Conservation (phyloP, 2,113 vertebrate genomes). For the Suncus etruscus region DNA sequence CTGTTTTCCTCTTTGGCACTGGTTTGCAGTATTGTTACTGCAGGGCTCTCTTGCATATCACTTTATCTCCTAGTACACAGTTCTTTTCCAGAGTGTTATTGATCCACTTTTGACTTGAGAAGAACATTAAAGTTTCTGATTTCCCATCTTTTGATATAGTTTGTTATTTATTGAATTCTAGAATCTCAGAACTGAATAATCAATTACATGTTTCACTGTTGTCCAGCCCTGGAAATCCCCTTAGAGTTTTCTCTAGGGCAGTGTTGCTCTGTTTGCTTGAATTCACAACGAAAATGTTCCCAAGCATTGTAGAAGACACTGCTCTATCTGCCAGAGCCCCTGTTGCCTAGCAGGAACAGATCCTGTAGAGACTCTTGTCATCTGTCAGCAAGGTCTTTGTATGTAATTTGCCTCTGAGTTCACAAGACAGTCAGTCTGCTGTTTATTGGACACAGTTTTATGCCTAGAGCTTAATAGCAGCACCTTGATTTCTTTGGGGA, state of each 20-base stretch:
- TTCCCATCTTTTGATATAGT: neutral
- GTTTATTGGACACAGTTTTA: neutral
- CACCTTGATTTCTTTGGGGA: conserved; percentile 39
- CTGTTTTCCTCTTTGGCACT: no score
- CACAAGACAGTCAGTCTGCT: neutral
- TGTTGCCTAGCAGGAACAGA: no score
- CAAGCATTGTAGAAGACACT: neutral
- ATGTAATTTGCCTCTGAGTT: neutral
- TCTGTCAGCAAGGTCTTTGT: neutral
- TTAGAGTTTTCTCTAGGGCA: conserved; percentile 10
- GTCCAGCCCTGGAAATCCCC: neutral
- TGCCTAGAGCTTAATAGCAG: neutral
- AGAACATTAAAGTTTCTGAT: neutral
- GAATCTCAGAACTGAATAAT: neutral
- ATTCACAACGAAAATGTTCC: neutral
- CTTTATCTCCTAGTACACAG: no score
- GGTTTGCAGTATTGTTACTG: no score
- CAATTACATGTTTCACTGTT: neutral
- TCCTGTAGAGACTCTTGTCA: neutral
- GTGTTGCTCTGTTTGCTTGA: neutral
- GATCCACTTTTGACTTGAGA: conserved; percentile 6
- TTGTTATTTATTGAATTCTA: neutral
- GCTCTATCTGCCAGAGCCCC: neutral
- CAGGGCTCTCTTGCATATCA: no score
- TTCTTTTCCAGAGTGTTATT: no score